Evolutionary conservation across 1,140 invertebrate genomes (phyloP), one percentile per base, ranked within the genome.

Genomic region (Heliconius himera): DNA sequence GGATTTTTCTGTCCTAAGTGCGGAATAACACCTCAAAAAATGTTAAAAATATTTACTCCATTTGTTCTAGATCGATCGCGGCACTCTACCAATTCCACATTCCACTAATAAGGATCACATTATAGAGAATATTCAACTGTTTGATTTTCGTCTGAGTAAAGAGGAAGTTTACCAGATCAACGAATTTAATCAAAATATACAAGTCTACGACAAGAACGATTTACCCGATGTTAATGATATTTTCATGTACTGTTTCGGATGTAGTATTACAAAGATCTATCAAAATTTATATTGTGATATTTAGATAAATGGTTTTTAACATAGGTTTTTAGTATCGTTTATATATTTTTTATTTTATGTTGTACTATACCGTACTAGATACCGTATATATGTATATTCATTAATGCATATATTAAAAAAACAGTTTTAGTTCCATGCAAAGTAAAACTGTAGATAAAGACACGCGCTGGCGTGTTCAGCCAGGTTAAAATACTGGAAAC

Each of bases 51-150:
- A 76, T 18, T 70, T 11, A n/a, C 38, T 66, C n/a, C 26, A 46
- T 33, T 36, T 20, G 18, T 78, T 78, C 22, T 56, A 78, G 77
- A 74, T 78, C 9, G 77, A 78, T 33, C 77, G 77, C 16, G 72
- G 54, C 1, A 70, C 22, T 29, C 9, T 78, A 46, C 77, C 77
- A 4, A 70, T 78, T 1, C 54, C 77, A 33, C 46, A 56, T n/a
- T 78, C 77, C 20, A 66, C 38, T 4, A 74, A 78, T 36, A 72
- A 9, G 70, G 20, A 73, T 11, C 70, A 72, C 8, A 77, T 77
- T 20, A 51, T 72, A 46, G 33, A 49, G 33, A 73, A 78, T 56
- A 60, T 78, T 0, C 18, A 78, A 5, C 1, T 78, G 16, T 73
- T 78, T 20, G 51, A 78, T 51, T 78, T 78, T 29, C 20, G 13